Evolutionary conservation across 2,113 vertebrate species (phyloP).

Genomic region (Cathartes aura): DNA sequence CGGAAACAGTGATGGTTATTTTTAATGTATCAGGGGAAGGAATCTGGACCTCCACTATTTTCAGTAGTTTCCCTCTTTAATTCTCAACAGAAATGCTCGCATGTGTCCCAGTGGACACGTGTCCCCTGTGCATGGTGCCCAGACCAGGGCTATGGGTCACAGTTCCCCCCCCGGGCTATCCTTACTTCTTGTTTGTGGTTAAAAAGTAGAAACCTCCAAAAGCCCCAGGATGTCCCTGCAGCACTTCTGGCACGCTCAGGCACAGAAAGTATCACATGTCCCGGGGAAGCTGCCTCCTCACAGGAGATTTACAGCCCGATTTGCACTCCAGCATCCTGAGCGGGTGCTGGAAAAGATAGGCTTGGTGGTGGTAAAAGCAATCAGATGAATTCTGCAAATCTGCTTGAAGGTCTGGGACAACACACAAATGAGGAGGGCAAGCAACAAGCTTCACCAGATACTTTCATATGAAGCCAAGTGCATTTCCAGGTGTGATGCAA

Average conservation of each 20-base stretch:
- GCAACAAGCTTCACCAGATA: neutral
- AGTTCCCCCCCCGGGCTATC: neutral
- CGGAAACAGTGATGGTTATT: neutral
- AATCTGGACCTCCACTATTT: neutral
- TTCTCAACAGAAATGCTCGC: neutral
- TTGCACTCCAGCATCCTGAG: neutral
- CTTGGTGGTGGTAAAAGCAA: neutral
- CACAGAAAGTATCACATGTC: neutral
- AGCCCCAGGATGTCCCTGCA: neutral
- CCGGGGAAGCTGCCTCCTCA: neutral
- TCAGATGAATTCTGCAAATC: neutral
- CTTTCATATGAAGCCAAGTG: neutral
- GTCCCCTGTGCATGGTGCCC: neutral
- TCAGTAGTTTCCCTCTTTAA: neutral
- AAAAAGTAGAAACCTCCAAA: neutral
- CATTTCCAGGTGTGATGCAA: neutral
- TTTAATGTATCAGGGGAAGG: neutral
- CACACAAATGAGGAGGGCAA: neutral
- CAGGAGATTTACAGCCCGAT: neutral
- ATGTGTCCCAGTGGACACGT: accelerated
- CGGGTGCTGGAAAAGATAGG: neutral
- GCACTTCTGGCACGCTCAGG: neutral
- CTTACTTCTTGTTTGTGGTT: neutral
- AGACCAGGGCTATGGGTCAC: too few species aligned
- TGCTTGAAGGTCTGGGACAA: neutral